Conservation (phyloP, 1,140 invertebrate species). For the Drosophila busckii region DNA sequence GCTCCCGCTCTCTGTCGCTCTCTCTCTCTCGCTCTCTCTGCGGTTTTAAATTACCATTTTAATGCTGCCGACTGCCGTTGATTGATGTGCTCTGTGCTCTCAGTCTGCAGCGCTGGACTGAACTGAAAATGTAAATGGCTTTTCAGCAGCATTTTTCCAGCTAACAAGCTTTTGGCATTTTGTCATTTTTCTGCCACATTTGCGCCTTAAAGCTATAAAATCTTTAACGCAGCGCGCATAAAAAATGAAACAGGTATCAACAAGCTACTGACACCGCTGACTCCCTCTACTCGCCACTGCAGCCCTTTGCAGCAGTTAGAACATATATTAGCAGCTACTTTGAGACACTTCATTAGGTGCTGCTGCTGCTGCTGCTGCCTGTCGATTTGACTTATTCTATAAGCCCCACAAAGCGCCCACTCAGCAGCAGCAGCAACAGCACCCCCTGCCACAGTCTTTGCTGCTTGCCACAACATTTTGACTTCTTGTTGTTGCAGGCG, state of each 20-base stretch:
- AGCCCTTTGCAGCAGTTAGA: neutral
- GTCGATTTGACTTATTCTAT: slow-evolving; percentile 64
- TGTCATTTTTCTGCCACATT: slow-evolving; percentile 26
- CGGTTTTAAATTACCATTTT: slow-evolving; percentile 76
- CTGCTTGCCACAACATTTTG: slow-evolving; percentile 26
- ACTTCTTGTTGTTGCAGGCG: slow-evolving; percentile 24
- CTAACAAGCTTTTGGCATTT: slow-evolving; percentile 75
- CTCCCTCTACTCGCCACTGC: neutral
- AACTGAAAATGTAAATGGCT: slow-evolving; percentile 63
- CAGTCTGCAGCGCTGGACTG: slow-evolving; percentile 5
- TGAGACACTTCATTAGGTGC: slow-evolving; percentile 69
- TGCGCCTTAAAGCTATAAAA: slow-evolving; percentile 54
- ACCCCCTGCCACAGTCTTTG: neutral
- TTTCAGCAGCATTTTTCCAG: slow-evolving; percentile 49
- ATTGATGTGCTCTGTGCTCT: slow-evolving; percentile 55
- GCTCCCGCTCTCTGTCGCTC: neutral
- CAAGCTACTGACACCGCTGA: neutral
- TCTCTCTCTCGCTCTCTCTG: slow-evolving; percentile 18
- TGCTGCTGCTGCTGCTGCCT: slow-evolving; percentile 16
- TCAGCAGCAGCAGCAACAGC: neutral
- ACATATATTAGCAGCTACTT: slow-evolving; percentile 67
- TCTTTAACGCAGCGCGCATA: slow-evolving; percentile 56
- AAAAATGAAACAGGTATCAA: slow-evolving; percentile 14
- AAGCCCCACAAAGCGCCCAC: slow-evolving; percentile 29
- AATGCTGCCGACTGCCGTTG: slow-evolving; percentile 65